phyloP scores from a whole-genome alignment of 2,113 vertebrate species.

The Bothrops jararaca region DNA sequence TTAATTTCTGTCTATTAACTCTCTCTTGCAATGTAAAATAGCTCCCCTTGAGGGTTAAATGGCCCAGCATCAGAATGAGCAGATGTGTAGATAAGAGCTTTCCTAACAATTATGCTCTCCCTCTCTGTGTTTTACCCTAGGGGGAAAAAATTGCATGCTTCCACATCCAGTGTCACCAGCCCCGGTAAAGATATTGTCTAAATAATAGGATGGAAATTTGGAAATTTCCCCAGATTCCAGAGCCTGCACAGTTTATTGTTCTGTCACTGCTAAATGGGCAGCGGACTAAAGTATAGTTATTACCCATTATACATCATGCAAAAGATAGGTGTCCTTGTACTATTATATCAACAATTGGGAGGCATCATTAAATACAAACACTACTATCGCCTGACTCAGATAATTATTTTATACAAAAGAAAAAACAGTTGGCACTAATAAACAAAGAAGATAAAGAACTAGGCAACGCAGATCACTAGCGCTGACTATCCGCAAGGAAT shows the following conservation, averaged over 20 bases:
- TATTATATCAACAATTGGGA: background rate
- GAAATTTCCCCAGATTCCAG: slow-evolving; percentile 41
- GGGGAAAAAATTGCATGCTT: slow-evolving; percentile 42
- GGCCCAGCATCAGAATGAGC: slow-evolving; percentile 56
- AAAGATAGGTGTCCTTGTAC: background rate
- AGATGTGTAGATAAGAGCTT: slow-evolving; percentile 59
- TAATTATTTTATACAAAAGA: background rate
- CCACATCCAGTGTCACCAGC: slow-evolving; percentile 43
- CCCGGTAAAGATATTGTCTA: slow-evolving; percentile 29
- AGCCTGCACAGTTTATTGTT: background rate
- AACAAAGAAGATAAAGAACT: background rate
- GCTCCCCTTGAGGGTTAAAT: slow-evolving; percentile 54
- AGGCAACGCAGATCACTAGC: background rate
- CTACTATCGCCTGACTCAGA: background rate
- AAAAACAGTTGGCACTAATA: background rate
- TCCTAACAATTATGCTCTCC: slow-evolving; percentile 51
- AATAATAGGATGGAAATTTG: slow-evolving; percentile 48
- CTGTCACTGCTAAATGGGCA: background rate
- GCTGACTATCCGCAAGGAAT: background rate
- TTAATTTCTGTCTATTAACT: slow-evolving; percentile 64
- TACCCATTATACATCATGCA: background rate
- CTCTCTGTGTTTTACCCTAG: slow-evolving; percentile 38
- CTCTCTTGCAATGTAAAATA: slow-evolving; percentile 46
- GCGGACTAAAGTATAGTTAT: slow-evolving; percentile 31
- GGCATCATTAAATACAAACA: background rate